Evolutionary conservation across 2,113 vertebrate genomes (phyloP).

Genomic region (Anthoscopus minutus): DNA sequence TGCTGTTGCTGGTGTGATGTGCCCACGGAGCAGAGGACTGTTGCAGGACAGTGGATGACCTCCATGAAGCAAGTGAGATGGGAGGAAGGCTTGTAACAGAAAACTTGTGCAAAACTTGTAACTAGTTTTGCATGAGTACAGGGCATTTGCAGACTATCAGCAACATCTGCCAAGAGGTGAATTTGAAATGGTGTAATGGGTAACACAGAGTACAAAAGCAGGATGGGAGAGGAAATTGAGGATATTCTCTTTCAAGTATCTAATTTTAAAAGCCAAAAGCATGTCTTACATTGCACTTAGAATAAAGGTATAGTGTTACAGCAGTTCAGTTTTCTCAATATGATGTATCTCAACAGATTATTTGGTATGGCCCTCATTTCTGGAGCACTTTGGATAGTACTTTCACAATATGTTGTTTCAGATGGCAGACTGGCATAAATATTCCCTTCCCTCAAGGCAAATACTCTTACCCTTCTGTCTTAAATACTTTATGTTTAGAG

Average conservation of each 20-base stretch:
- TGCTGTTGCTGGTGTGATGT: background rate
- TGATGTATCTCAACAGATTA: background rate
- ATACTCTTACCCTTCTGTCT: background rate
- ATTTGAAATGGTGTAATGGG: background rate
- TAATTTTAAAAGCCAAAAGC: background rate
- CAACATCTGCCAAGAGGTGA: background rate
- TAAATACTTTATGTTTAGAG: background rate
- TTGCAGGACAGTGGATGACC: rapidly evolving
- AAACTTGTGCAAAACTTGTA: background rate
- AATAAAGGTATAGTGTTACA: background rate
- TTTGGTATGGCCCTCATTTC: background rate
- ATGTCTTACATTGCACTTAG: background rate
- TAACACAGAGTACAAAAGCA: background rate
- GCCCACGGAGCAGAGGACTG: background rate
- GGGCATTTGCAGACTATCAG: background rate
- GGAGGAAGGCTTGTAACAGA: background rate
- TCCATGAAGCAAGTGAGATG: background rate
- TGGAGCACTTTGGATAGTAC: background rate
- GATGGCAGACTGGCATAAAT: background rate
- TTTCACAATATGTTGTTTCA: background rate
- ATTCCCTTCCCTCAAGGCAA: background rate
- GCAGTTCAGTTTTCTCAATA: background rate
- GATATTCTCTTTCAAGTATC: background rate
- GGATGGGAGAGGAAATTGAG: background rate
- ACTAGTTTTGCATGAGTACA: background rate